A percentile compares a stretch with the other conserved stretches of the same genome.
These are phyloP conservation scores for Thumatha senex DNA, from an alignment of 2,888 invertebrate genomes.

Conservation along the genomic window DNA sequence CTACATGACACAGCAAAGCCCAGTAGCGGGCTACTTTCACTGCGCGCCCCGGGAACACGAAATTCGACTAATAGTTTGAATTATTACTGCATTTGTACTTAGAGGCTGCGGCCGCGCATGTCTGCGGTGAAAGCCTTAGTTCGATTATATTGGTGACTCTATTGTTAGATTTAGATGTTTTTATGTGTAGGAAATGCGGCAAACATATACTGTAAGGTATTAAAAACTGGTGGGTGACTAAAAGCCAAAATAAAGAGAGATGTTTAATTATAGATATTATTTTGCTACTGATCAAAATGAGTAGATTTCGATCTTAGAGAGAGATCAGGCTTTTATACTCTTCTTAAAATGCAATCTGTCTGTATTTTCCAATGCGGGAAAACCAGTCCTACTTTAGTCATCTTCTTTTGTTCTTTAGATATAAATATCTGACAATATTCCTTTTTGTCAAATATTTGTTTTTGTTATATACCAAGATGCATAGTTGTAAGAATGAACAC, in stretches of 20 bases:
- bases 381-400: too few species aligned
- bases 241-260: neutral
- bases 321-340: too few species aligned
- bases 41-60: constrained; percentile 69
- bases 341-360: neutral
- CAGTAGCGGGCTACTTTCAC: constrained; percentile 80
- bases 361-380: too few species aligned
- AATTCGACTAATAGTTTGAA: constrained; percentile 81
- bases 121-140: constrained; percentile 51
- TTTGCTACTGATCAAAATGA: too few species aligned
- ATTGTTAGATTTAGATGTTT: constrained; percentile 8
- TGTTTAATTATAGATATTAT: neutral
- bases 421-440: too few species aligned
- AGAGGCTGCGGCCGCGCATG: constrained; percentile 39
- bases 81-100: constrained; percentile 59
- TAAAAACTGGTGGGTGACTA: neutral
- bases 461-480: too few species aligned
- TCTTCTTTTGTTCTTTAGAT: too few species aligned
- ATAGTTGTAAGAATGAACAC: too few species aligned
- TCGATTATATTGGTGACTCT: constrained; percentile 26
- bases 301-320: too few species aligned
- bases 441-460: too few species aligned
- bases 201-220: neutral
- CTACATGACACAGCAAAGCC: constrained; percentile 59
- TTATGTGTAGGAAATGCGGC: neutral